Evolutionary conservation across 2,113 vertebrate species (phyloP).

Genomic region (Petaurus breviceps): DNA sequence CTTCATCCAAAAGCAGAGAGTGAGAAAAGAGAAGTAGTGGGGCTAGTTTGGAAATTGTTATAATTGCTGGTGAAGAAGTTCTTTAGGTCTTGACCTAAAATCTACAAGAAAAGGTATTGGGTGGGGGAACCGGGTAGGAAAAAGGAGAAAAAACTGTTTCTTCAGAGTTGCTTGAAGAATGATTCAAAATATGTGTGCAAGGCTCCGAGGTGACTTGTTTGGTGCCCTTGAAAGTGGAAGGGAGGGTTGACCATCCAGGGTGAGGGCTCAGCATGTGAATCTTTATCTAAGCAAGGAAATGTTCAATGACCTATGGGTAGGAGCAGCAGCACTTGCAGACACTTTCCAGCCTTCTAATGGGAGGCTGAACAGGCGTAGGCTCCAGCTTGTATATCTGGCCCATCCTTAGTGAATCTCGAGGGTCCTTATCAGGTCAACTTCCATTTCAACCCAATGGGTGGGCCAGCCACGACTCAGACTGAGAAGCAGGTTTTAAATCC

Average conservation of each 20-base stretch:
- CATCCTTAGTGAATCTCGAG: slow-evolving; percentile 34
- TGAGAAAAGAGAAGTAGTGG: background rate
- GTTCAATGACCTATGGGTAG: background rate
- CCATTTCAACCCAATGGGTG: slow-evolving; percentile 56
- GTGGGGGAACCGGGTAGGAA: slow-evolving; percentile 4
- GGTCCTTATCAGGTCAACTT: slow-evolving; percentile 35
- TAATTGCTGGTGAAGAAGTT: slow-evolving; percentile 56
- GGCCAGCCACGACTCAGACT: background rate
- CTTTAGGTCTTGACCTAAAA: slow-evolving; percentile 54
- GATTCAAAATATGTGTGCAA: slow-evolving; percentile 49
- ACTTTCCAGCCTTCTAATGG: slow-evolving; percentile 5
- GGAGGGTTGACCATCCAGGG: background rate
- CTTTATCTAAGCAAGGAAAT: slow-evolving; percentile 59
- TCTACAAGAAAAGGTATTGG: slow-evolving; percentile 49
- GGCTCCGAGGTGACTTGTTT: slow-evolving; percentile 69
- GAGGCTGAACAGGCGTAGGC: slow-evolving; percentile 3
- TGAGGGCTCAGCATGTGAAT: background rate
- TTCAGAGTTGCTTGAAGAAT: slow-evolving; percentile 59
- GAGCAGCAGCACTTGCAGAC: slow-evolving; percentile 50
- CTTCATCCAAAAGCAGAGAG: background rate
- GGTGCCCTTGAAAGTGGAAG: slow-evolving; percentile 53
- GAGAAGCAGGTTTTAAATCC: background rate
- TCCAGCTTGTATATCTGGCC: slow-evolving; percentile 56
- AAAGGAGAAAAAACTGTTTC: slow-evolving; percentile 28
- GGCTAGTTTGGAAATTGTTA: slow-evolving; percentile 52